Evolutionary conservation across 2,888 invertebrate species (phyloP), one percentile per base, ranked within the genome.

Genomic region (Cerastis leucographa): DNA sequence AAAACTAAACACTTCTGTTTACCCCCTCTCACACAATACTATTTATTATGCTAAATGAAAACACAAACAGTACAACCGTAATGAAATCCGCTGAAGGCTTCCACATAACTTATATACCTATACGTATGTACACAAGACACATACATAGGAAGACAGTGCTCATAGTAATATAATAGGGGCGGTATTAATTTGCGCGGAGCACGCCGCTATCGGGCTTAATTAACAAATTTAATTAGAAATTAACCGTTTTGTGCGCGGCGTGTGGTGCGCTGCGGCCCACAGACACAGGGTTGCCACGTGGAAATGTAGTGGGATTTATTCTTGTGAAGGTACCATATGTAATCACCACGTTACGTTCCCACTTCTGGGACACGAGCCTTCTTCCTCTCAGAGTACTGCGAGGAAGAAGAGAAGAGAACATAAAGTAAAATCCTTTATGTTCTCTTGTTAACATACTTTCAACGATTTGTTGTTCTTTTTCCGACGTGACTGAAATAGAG

Each of bases 211-310:
- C 94, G 94, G 94, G 95, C 95, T 96, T 97, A 97, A 97, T 97
- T 97, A 97, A 96, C 96, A 96, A 96, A 97, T 97, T 97, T 97
- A 97, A 97, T 97, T 97, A 96, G 95, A 96, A 97, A 97, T 97
- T 97, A 97, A 97, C 96, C 95, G 96, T 96, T 96, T 96, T 94
- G 92, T 92, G 85, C 90, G 87, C 80, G 87, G 85, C 88, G 80
- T 87, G 85, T 89, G 87, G 90, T 89, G 90, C 90, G 92, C 88
- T 87, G 89, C 89, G 80, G 61, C 78, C 70, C 85, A 73, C 79
- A 66, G 71, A 71, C 66, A 49, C 87, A 93, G 94, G 95, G 93
- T 71, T 94, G 91, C 64, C 85, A 70, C 83, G 2, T 4, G 6
- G 2, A 6, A 29, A 17, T 9, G 1, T 40, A 25, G 56, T 35